phyloP scores from a whole-genome alignment of 2,113 vertebrate genomes.

The Gymnobelideus leadbeateri region DNA sequence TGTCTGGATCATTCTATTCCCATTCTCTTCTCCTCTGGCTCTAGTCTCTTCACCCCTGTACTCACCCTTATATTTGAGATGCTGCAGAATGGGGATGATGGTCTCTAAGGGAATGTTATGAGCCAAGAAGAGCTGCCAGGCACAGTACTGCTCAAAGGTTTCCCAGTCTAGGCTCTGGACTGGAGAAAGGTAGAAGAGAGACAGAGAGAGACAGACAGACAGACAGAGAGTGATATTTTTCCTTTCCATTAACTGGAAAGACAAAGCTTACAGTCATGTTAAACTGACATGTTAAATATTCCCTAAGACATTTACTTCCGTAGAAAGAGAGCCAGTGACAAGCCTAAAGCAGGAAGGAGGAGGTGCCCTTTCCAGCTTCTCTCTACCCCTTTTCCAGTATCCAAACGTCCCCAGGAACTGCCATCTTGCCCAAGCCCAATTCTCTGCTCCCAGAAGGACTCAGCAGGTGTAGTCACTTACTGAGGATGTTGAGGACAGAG shows the following conservation, averaged over 20 bases:
- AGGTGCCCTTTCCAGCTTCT: background rate
- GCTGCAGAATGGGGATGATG: conserved; percentile 96
- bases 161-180: conserved; percentile 98
- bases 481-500: conserved; percentile 96
- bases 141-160: conserved; percentile 98
- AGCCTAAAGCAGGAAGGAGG: background rate
- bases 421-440: accelerated
- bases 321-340: background rate
- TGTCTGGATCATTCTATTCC: background rate
- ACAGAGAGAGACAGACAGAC: background rate
- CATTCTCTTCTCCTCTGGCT: background rate
- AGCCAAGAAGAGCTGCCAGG: conserved; percentile 97
- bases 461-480: conserved; percentile 82
- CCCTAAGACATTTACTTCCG: background rate
- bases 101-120: conserved; percentile 96
- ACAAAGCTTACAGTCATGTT: background rate
- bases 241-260: background rate
- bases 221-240: background rate
- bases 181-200: conserved; percentile 66
- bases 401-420: background rate
- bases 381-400: background rate
- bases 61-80: conserved; percentile 97
- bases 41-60: background rate
- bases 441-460: background rate
- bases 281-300: background rate